Base-by-base conservation (phyloP, 2,888 invertebrate species). In the Ectropis crepuscularia region DNA sequence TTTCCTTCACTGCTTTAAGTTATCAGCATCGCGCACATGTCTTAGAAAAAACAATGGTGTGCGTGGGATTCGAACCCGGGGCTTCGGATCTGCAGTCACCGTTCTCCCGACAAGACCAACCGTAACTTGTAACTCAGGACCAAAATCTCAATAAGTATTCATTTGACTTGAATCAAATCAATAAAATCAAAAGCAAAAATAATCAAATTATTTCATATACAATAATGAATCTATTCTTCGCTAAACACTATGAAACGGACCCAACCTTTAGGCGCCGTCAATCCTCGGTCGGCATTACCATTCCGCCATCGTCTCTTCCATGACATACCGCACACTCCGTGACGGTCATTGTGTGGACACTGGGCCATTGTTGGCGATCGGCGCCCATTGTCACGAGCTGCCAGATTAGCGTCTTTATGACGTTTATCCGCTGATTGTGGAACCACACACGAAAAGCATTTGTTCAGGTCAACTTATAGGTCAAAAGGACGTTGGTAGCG, bases 231-330 rank as follows among this genome's bases (percentile, higher is more conserved):
- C 36, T 36, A 28, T 37, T 11, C 16, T 7, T 11, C 6, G 1
- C 16, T 45, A 9, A 43, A 41, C 55, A 48, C 64, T 51, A 2
- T 5, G 36, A 64, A 0, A 7, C 12, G 0, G 43, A 37, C 76
- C 74, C 16, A 10, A 63, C 63, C 66, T 43, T 63, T 51, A 63
- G 79, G 80, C 78, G 79, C 80, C 79, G 74, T 36, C 69, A 50
- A 74, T 74, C 74, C 81, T 74, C 77, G 72, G 78, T 69, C 51
- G 49, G n/a, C 60, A 57, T 65, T 57, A 55, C 60, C 57, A 65
- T 65, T 51, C 64, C 57, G 8, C 43, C n/a, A 12, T 10, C 64
- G 60, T 63, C 5, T 53, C n/a, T 39, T 10, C 11, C 57, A 57
- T 60, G 60, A 57, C 64, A 61, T 53, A 65, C 59, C 45, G 58